Evolutionary conservation across 2,888 invertebrate genomes (phyloP), one percentile per base, ranked within the genome.

Genomic region (Pecten maximus): DNA sequence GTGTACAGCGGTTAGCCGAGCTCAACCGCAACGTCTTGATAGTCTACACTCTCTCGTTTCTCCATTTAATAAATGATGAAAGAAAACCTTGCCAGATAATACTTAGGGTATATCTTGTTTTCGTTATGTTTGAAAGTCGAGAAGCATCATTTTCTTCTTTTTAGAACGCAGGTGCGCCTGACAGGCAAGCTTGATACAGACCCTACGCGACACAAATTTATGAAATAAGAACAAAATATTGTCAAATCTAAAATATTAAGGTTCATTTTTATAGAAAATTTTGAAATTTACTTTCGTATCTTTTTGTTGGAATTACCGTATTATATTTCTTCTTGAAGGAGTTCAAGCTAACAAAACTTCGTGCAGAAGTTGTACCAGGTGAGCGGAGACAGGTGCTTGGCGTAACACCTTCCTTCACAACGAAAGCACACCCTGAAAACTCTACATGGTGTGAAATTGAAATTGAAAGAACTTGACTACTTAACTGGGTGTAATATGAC

Each of bases 21-120:
- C 74, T 35, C 35, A 74, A 74, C 74, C 74, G 74, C 74, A 74
- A 35, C 74, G 35, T 35, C 74, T 74, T 74, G 28, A 74, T 74
- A 35, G 35, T 28, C 35, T 10, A 74, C 74, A 74, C 74, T 74
- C 74, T 74, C 35, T 74, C 74, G 74, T 74, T 74, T 74, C 74
- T 74, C 74, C 74, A 74, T 74, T 74, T 74, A 74, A 74, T 74
- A 74, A 74, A 74, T 35, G 74, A 74, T 74, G 74, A 74, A 74
- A 74, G 74, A 74, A 74, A 74, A 28, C 35, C 74, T 10, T 35
- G 74, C 35, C 19, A 74, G 74, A 74, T 74, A 74, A 74, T 74
- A 74, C 74, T 74, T 74, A 74, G 74, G 74, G 35, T 74, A 74
- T 74, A 35, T 74, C 74, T 74, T 74, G 74, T 74, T 74, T 74